Percentiles rank a stretch among this genome's conserved stretches.
phyloP scores from a whole-genome alignment of 1,140 invertebrate genomes.

The Caenorhabditis brenneri region DNA sequence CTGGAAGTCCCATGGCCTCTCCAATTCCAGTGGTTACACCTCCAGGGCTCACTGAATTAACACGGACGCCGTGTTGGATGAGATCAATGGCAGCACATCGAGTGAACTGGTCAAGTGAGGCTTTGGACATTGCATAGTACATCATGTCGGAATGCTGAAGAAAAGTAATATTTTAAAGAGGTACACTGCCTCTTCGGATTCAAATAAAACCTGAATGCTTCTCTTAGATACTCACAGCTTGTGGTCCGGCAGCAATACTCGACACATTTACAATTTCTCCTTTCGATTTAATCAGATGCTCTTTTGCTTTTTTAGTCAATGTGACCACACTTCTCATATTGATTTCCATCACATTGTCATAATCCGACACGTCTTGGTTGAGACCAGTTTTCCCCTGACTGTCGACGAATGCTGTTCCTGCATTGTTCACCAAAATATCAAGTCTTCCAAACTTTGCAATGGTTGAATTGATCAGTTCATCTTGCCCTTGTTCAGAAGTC shows the following conservation, averaged over 20 bases:
- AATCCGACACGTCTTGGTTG: slow-evolving; percentile 46
- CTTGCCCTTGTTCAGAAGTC: slow-evolving; percentile 53
- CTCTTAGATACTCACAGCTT: slow-evolving; percentile 12
- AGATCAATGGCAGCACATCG: slow-evolving; percentile 84
- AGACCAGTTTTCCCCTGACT: not conserved
- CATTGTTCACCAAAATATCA: slow-evolving; percentile 61
- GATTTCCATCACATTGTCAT: slow-evolving; percentile 56
- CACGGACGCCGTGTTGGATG: slow-evolving; percentile 75
- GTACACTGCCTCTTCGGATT: too few relatives aligned
- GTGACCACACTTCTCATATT: slow-evolving; percentile 58
- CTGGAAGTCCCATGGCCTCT: too few relatives aligned
- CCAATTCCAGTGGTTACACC: too few relatives aligned
- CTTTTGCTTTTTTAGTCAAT: slow-evolving; percentile 44
- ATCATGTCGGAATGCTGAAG: slow-evolving; percentile 77
- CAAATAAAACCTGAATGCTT: too few relatives aligned
- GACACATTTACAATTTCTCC: slow-evolving; percentile 62
- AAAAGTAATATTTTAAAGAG: too few relatives aligned
- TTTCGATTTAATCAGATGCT: slow-evolving; percentile 58
- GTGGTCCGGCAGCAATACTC: slow-evolving; percentile 38
- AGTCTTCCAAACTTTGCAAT: slow-evolving; percentile 58
- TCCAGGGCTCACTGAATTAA: slow-evolving; percentile 43
- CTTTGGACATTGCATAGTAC: slow-evolving; percentile 78
- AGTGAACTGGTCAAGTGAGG: slow-evolving; percentile 76
- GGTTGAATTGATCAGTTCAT: slow-evolving; percentile 54
- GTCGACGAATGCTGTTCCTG: slow-evolving; percentile 49